Conservation (phyloP, 2,797 vertebrate genomes). For the Hafferia zeledoni region DNA sequence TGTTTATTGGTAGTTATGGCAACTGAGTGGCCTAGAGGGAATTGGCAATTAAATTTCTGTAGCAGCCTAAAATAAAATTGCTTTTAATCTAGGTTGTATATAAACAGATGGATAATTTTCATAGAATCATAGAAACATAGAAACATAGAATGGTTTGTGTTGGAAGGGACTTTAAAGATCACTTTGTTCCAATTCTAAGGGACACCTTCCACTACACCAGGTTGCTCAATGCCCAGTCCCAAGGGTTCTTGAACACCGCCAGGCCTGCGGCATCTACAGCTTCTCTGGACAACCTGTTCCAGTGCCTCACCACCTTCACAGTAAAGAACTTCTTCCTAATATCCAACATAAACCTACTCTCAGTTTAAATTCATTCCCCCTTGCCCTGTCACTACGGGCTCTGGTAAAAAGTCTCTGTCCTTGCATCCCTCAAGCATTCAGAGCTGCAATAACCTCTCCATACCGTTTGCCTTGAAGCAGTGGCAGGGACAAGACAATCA, state of each 20-base stretch:
- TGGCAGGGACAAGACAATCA: background rate
- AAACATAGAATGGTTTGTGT: background rate
- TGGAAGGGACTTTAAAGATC: background rate
- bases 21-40: slow-evolving; percentile 3
- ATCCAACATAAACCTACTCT: background rate
- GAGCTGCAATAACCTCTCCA: rapidly evolving
- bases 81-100: background rate
- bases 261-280: background rate
- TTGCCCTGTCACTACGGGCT: background rate
- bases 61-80: background rate
- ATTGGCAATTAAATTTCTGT: background rate
- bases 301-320: background rate
- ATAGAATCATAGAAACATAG: background rate
- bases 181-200: background rate
- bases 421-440: rapidly evolving
- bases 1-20: background rate
- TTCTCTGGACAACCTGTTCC: background rate
- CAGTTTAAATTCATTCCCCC: background rate
- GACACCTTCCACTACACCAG: background rate
- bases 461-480: background rate
- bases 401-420: background rate
- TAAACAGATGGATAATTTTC: background rate
- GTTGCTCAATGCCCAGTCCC: background rate
- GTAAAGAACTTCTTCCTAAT: background rate
- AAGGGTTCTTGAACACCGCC: background rate